phyloP scores from a whole-genome alignment of 1,140 invertebrate species.

The Ips typographus region DNA sequence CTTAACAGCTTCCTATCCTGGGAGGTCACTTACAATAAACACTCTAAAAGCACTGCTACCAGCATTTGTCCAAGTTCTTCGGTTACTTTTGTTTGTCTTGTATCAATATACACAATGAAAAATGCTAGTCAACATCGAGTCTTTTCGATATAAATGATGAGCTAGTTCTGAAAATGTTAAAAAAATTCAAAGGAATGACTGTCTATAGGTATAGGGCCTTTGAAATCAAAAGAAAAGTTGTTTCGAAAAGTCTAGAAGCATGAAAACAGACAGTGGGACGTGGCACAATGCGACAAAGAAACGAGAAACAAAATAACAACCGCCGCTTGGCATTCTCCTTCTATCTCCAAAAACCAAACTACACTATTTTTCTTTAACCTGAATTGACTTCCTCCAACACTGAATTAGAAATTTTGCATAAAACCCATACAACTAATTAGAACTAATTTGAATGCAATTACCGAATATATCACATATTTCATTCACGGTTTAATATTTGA shows the following conservation, averaged over 20 bases:
- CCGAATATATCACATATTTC: too few species aligned
- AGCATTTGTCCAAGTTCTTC: constrained; percentile 28
- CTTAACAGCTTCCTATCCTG: constrained; percentile 30
- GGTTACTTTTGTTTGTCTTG: constrained; percentile 30
- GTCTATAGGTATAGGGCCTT: too few species aligned
- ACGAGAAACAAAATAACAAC: constrained; percentile 32
- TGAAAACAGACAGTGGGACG: constrained; percentile 22
- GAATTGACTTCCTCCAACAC: not conserved
- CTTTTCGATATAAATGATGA: not conserved
- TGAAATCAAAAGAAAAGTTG: too few species aligned
- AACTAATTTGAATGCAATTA: too few species aligned
- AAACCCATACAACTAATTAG: too few species aligned
- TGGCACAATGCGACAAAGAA: constrained; percentile 28
- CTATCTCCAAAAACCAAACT: constrained; percentile 10
- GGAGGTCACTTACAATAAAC: constrained; percentile 36
- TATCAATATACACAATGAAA: constrained; percentile 27
- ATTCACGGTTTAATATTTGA: too few species aligned
- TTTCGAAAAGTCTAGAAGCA: not conserved
- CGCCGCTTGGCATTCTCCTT: constrained; percentile 20
- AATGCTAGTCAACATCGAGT: constrained; percentile 3
- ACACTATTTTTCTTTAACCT: constrained; percentile 1
- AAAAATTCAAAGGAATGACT: too few species aligned
- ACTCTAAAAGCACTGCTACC: constrained; percentile 33
- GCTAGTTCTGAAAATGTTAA: not conserved
- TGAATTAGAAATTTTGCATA: too few species aligned